These are phyloP conservation scores for Drosophila truncata DNA, from an alignment of 1,140 invertebrate genomes.

Conservation along the genomic window DNA sequence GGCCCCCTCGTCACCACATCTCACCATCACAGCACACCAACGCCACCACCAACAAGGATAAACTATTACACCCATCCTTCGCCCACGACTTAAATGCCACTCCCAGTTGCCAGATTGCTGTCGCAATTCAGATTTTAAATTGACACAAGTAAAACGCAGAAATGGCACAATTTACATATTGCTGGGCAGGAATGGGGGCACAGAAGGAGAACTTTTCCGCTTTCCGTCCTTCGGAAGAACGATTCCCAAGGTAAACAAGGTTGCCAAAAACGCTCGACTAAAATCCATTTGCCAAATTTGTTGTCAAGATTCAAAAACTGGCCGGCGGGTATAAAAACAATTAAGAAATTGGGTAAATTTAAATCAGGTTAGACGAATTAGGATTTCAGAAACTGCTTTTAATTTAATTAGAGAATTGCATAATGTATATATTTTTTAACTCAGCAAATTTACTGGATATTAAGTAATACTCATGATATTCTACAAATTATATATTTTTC, in stretches of 20 bases:
- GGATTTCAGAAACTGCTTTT: too few species aligned
- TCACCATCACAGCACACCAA: slow-evolving; percentile 6
- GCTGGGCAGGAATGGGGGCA: not conserved
- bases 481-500: too few species aligned
- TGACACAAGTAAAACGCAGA: slow-evolving; percentile 62
- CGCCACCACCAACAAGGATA: slow-evolving; percentile 32
- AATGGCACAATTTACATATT: slow-evolving; percentile 47
- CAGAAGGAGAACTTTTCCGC: slow-evolving; percentile 1
- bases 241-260: slow-evolving; percentile 49
- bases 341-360: slow-evolving; percentile 12
- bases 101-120: slow-evolving; percentile 38
- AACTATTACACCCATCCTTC: slow-evolving; percentile 24
- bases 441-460: too few species aligned
- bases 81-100: slow-evolving; percentile 18
- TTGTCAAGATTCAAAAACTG: slow-evolving; percentile 47
- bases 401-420: not conserved
- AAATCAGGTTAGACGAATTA: not conserved
- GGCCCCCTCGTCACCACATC: slow-evolving; percentile 1
- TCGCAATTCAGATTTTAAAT: slow-evolving; percentile 75
- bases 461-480: too few species aligned
- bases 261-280: slow-evolving; percentile 60
- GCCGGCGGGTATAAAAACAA: slow-evolving; percentile 6
- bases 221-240: slow-evolving; percentile 30
- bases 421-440: too few species aligned
- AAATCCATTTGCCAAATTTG: slow-evolving; percentile 76